Conservation (phyloP, 2,113 vertebrate species). For the Paramormyrops kingsleyae region DNA sequence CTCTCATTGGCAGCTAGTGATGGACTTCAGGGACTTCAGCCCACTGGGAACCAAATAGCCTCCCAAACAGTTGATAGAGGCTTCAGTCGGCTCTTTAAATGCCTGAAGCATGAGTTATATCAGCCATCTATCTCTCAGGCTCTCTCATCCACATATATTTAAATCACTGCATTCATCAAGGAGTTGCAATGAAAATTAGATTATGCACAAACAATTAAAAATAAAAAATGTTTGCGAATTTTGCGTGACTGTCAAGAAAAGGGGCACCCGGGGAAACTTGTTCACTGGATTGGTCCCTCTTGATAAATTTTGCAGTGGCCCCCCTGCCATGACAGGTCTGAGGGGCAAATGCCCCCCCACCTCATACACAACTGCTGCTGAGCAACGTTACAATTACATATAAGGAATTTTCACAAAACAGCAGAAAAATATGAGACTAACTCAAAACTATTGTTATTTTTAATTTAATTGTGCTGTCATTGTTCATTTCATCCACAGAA, state of each 20-base stretch:
- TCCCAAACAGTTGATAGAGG: neutral
- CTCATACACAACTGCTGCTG: too few relatives aligned
- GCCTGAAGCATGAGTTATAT: neutral
- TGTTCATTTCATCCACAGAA: neutral
- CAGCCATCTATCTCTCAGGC: neutral
- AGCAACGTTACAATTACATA: neutral
- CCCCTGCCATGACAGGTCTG: neutral
- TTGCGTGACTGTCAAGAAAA: neutral
- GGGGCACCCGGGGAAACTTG: neutral
- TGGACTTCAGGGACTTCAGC: neutral
- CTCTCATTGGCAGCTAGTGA: neutral
- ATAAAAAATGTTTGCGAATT: neutral
- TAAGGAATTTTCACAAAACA: neutral
- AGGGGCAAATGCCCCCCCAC: too few relatives aligned
- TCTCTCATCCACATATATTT: neutral
- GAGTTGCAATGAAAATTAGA: neutral
- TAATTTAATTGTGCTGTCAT: neutral
- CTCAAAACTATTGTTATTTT: neutral
- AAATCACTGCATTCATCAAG: neutral
- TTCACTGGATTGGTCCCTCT: neutral
- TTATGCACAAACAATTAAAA: neutral
- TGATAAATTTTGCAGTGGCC: neutral
- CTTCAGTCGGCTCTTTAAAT: neutral
- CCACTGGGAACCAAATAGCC: neutral
- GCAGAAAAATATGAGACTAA: neutral